Conservation (phyloP, 35 echinoderm and acorn worm species). For the Stichopus chloronotus region DNA sequence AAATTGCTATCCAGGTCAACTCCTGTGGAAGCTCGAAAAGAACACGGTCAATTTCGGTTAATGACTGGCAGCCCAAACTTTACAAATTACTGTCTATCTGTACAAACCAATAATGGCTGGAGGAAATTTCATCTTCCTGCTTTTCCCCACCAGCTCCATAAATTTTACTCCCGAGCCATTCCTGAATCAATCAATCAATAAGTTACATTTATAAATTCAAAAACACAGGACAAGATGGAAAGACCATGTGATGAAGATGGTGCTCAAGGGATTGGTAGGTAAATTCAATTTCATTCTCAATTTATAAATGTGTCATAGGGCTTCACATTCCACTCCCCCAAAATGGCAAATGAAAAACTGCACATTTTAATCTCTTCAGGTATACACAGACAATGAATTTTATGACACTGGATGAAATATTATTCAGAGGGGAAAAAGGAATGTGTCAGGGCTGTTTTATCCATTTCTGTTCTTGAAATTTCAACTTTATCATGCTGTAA, state of each 20-base stretch:
- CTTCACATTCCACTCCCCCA: not conserved
- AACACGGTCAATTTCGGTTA: too few relatives aligned
- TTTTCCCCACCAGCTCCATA: not conserved
- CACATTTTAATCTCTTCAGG: not conserved
- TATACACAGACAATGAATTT: too few relatives aligned
- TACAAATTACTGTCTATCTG: not conserved
- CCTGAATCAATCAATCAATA: not conserved
- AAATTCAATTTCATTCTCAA: not conserved
- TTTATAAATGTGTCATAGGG: not conserved
- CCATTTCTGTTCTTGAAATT: too few relatives aligned
- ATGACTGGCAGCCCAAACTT: too few relatives aligned
- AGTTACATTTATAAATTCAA: not conserved
- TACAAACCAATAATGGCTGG: not conserved
- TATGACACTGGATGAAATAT: too few relatives aligned
- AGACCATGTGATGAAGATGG: not conserved
- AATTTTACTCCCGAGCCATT: not conserved
- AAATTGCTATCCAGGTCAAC: too few relatives aligned
- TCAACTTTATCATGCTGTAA: too few relatives aligned
- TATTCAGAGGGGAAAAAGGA: too few relatives aligned
- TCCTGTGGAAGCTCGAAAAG: too few relatives aligned
- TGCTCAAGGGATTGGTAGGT: not conserved
- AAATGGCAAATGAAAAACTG: not conserved
- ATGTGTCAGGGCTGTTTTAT: too few relatives aligned
- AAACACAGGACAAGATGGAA: not conserved
- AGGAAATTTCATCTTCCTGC: not conserved